Conservation (phyloP, 64 coral and sea anemone genomes). For the Acropora tenuis region DNA sequence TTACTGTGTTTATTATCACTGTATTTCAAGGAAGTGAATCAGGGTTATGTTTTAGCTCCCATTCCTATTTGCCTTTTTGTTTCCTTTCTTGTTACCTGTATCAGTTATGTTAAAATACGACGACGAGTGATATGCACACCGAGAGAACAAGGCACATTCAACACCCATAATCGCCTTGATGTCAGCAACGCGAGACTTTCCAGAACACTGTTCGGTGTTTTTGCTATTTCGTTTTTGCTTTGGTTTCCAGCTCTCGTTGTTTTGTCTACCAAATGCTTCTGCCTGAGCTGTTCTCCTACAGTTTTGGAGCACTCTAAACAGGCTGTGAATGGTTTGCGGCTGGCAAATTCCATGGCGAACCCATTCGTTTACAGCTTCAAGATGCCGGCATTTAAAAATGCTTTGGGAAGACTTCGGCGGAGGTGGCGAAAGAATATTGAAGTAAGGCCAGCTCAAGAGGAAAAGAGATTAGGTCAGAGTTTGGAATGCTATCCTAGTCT, state of each 20-base stretch:
- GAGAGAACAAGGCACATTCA: background rate
- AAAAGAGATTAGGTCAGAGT: too few relatives aligned
- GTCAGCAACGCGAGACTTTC: background rate
- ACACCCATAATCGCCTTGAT: background rate
- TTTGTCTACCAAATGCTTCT: background rate
- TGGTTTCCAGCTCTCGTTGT: background rate
- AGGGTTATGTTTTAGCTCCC: background rate
- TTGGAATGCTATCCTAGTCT: too few relatives aligned
- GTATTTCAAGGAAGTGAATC: background rate
- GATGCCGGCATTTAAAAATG: constrained; percentile 1
- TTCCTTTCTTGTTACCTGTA: background rate
- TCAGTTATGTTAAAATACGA: constrained; percentile 14
- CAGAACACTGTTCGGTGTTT: background rate
- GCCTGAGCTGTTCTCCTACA: background rate
- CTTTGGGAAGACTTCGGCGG: background rate
- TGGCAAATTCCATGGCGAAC: constrained; percentile 16
- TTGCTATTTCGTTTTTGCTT: background rate
- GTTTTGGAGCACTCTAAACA: too few relatives aligned
- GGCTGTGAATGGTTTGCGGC: background rate
- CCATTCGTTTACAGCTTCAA: constrained; percentile 1
- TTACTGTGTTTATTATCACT: background rate
- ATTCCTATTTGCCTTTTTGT: background rate
- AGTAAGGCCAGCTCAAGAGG: background rate
- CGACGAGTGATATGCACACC: background rate
- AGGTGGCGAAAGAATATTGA: background rate